Conservation (phyloP, 2,888 invertebrate genomes). For the Phoenoteleia sp. region DNA sequence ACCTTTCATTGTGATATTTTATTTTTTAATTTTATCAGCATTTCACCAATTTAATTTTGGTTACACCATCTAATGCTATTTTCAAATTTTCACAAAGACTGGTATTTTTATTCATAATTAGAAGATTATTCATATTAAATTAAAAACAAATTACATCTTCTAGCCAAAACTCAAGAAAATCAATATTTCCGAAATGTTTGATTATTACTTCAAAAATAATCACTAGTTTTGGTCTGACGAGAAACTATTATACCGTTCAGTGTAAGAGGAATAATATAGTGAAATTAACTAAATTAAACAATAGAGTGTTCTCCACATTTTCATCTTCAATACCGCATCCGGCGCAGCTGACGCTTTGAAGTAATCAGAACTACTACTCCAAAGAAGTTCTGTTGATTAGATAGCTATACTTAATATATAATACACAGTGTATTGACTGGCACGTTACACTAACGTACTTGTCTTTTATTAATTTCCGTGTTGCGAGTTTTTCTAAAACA, state of each 20-base stretch:
- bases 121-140: too few relatives aligned
- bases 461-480: background rate
- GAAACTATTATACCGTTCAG: constrained; percentile 16
- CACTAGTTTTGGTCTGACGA: constrained; percentile 19
- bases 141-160: too few relatives aligned
- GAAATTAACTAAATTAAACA: constrained; percentile 63
- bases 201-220: too few relatives aligned
- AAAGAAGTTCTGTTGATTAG: constrained; percentile 57
- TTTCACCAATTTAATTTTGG: too few relatives aligned
- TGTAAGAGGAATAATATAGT: constrained; percentile 32
- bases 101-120: too few relatives aligned
- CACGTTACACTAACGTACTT: constrained; percentile 12
- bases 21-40: too few relatives aligned
- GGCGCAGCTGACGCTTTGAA: constrained; percentile 65
- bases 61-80: too few relatives aligned
- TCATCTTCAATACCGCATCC: constrained; percentile 60
- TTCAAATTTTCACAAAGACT: too few relatives aligned
- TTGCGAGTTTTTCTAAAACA: too few relatives aligned
- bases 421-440: constrained; percentile 30
- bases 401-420: constrained; percentile 38
- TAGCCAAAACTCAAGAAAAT: too few relatives aligned
- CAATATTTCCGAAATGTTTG: too few relatives aligned
- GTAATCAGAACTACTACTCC: constrained; percentile 61
- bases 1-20: too few relatives aligned
- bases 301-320: constrained; percentile 55